Base-by-base conservation (phyloP, 1,140 invertebrate species). In the Saccostrea echinata region DNA sequence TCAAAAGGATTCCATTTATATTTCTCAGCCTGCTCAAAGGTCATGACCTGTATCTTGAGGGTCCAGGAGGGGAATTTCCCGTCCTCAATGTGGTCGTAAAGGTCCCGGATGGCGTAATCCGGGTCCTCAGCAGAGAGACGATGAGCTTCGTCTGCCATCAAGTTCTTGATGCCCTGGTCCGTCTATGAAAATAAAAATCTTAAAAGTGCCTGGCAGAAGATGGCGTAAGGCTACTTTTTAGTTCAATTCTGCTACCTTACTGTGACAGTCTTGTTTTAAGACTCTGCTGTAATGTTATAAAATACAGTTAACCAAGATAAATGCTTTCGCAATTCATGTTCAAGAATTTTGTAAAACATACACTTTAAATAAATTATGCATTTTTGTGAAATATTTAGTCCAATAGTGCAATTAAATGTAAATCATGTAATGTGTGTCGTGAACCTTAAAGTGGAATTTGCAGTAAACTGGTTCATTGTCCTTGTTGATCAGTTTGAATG, bases 391-490 rank as follows among this genome's bases (percentile, higher is more conserved):
- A 43, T 43, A 9, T 43, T 43, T 8, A 43, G 6, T 43, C 9
- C 43, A 43, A 43, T 8, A 43, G 43, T 43, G 43, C 6, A 4
- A 43, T 43, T 43, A 43, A 0, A 43, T 43, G 43, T 43, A 43
- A 43, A 43, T 43, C 43, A 43, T 43, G 9, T 9, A 43, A 43
- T 84, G 12, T 61, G 51, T 16, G 55, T 30, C 53, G 82, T 11
- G 85, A 89, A 97, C 97, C 96, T 98, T 98, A 92, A 97, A 97
- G 93, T 99, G 98, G 96, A 99, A 99, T 96, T 99, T 99, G 90
- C 97, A 97, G 94, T 98, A 99, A 80, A 98, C 95, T n/a, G 96
- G 94, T 87, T 97, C 96, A 81, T 97, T 96, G 85, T 97, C 95
- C n/a, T 95, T 96, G 95, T 99, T 99, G 2, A 99, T 96, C 86